phyloP scores from a whole-genome alignment of 2,797 vertebrate species.

The Thalassophryne amazonica region DNA sequence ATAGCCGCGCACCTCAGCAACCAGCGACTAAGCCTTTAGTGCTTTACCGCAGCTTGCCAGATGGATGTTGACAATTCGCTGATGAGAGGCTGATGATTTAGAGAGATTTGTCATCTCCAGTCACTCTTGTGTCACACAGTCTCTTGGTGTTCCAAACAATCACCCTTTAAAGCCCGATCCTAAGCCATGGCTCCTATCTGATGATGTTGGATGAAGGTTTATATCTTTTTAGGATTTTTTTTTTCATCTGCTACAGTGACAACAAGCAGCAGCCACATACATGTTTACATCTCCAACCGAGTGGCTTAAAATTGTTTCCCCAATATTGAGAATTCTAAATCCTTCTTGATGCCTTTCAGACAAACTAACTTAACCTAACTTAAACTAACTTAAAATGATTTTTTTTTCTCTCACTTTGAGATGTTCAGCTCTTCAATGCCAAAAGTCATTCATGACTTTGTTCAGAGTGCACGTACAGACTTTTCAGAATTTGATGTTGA shows the following conservation, averaged over 20 bases:
- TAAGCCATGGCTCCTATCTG: slow-evolving; percentile 4
- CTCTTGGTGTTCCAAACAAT: slow-evolving; percentile 4
- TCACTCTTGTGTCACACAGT: slow-evolving; percentile 5
- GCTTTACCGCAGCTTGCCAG: slow-evolving; percentile 17
- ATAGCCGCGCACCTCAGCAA: slow-evolving; percentile 19
- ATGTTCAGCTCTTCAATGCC: no score
- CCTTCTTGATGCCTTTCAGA: no score
- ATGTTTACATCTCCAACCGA: no score
- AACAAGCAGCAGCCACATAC: background rate
- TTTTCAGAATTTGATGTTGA: no score
- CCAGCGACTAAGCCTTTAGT: slow-evolving; percentile 18
- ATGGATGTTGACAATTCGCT: slow-evolving; percentile 40
- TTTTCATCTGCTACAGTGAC: slow-evolving; percentile 1
- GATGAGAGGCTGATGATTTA: slow-evolving; percentile 49
- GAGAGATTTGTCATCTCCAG: slow-evolving; percentile 10
- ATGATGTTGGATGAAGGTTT: slow-evolving; percentile 20
- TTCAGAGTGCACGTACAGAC: no score
- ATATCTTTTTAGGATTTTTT: slow-evolving; percentile 9
- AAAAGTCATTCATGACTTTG: no score
- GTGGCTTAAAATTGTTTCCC: no score
- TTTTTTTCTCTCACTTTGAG: no score
- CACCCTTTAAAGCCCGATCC: background rate
- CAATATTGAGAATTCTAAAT: no score
- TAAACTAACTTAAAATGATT: no score
- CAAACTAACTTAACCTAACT: no score